Evolutionary conservation across 2,113 vertebrate species (phyloP), one percentile per base, ranked within the genome.

Genomic region (Jaculus jaculus): DNA sequence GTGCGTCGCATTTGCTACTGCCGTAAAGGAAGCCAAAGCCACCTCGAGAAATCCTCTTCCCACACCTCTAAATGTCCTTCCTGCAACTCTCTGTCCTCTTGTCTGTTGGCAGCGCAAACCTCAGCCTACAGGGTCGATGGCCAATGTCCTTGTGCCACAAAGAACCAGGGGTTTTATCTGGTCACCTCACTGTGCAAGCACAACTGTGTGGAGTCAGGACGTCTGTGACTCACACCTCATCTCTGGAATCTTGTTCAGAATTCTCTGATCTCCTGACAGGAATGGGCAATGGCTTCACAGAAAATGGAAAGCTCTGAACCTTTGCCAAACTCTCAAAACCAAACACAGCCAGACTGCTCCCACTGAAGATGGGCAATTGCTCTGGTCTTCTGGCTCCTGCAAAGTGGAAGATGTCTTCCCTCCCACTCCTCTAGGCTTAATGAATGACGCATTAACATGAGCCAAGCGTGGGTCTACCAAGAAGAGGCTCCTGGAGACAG

Each of bases 161-260:
- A 88, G 89, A 89, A 75, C 37, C 2, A 4, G 1, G 84, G 68
- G 79, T 93, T 83, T 91, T 84, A 79, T 92, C 89, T 91, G 85
- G 84, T 63, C 93, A 66, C 77, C 84, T 68, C 78, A 72, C 85
- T 90, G 87, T 42, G 42, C 66, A 80, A 90, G 74, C 69, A 78
- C 81, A 74, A 51, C 37, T 75, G 74, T 85, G 16, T 11, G 71
- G 95, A 96, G 75, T 91, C 88, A 0, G 23, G 66, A 37, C 3
- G 4, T 86, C 94, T 90, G 60, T 95, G 94, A 97, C 94, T 97
- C 97, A 96, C 81, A 60, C 17, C 4, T 93, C 82, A 93, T 65
- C 79, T 91, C 95, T 93, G 71, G 82, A 96, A 95, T 93, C 77
- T 86, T 84, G 91, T 94, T 96, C 78, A 83, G 94, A 94, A 96